Percentiles rank a stretch among this genome's conserved stretches.
phyloP scores from a whole-genome alignment of 2,113 vertebrate genomes.

The Hyla sarda region DNA sequence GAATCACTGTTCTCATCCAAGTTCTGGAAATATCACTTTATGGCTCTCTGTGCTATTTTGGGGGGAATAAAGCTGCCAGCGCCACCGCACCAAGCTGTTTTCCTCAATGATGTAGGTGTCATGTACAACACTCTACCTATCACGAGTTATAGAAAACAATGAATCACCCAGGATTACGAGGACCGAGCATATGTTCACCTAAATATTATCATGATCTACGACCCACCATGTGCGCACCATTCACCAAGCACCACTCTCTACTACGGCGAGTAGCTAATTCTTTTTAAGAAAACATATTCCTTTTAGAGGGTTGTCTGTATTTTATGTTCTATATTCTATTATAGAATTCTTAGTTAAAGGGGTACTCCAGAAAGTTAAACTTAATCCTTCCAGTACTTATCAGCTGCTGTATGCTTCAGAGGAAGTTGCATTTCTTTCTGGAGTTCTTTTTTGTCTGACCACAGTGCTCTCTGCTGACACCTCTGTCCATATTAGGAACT shows the following conservation, averaged over 20 bases:
- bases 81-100: conserved; percentile 32
- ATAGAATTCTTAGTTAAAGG: too few species aligned
- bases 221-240: conserved; percentile 19
- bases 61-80: conserved; percentile 22
- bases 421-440: too few species aligned
- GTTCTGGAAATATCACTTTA: conserved; percentile 25
- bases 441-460: too few species aligned
- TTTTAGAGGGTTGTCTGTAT: not conserved
- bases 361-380: too few species aligned
- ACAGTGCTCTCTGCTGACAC: too few species aligned
- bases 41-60: conserved; percentile 9
- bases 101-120: conserved; percentile 27
- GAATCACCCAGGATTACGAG: not conserved
- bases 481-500: too few species aligned
- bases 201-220: conserved; percentile 38
- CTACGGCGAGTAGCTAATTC: not conserved
- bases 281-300: not conserved
- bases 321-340: too few species aligned
- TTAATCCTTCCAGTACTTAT: too few species aligned
- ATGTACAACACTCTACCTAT: conserved; percentile 31
- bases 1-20: conserved; percentile 8
- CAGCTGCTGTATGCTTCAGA: too few species aligned
- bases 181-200: conserved; percentile 33
- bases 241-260: not conserved
- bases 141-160: conserved; percentile 32